These are phyloP conservation scores for Probosciger aterrimus DNA, from an alignment of 2,113 vertebrate species.

Conservation along the genomic window DNA sequence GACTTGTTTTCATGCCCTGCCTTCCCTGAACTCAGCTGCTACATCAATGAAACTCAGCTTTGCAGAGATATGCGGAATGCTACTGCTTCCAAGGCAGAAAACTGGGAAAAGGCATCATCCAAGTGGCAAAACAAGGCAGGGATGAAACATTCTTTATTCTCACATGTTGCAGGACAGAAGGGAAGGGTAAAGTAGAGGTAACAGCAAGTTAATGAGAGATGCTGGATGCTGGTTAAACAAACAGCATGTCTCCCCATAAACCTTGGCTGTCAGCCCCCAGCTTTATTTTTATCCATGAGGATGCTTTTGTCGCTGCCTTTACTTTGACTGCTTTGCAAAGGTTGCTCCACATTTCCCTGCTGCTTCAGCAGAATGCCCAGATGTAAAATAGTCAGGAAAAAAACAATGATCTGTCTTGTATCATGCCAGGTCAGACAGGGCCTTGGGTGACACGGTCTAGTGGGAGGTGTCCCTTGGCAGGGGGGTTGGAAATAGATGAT, in stretches of 20 bases:
- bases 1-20: constrained; percentile 5
- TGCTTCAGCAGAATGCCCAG: neutral
- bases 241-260: neutral
- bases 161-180: neutral
- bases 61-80: neutral
- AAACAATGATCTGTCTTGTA: neutral
- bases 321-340: neutral
- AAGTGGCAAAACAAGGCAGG: neutral
- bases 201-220: neutral
- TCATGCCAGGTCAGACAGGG: neutral
- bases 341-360: neutral
- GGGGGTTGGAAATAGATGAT: neutral
- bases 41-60: constrained; percentile 1
- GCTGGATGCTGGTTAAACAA: constrained; percentile 21
- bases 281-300: constrained; percentile 21
- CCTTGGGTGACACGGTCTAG: neutral
- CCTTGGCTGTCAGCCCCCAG: neutral
- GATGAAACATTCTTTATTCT: neutral
- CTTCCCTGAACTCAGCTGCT: neutral
- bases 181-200: neutral
- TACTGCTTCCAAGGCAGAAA: neutral
- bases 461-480: neutral
- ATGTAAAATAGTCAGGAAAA: neutral
- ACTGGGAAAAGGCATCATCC: constrained; percentile 20
- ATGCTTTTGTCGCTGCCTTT: neutral